Conservation (phyloP, 2,797 vertebrate genomes). For the Crocidura indochinensis region DNA sequence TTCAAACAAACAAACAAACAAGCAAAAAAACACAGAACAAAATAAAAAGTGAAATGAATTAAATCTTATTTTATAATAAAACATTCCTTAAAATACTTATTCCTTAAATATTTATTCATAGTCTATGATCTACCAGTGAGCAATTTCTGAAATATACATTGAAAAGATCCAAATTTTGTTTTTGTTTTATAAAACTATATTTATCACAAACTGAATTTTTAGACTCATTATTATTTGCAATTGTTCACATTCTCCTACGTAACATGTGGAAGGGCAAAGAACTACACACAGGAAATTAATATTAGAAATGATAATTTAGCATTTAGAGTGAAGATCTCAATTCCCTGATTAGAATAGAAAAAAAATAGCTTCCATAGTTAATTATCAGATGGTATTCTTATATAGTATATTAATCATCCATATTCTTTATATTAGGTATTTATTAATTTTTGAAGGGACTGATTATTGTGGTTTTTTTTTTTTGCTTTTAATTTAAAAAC, state of each 20-base stretch:
- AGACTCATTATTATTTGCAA: conserved; percentile 53
- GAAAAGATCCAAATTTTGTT: conserved; percentile 39
- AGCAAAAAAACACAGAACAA: too few species aligned
- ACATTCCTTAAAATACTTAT: background rate
- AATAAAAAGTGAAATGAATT: too few species aligned
- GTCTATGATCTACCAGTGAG: background rate
- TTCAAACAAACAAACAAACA: too few species aligned
- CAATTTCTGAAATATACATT: conserved; percentile 29
- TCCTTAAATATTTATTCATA: background rate
- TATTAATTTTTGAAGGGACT: conserved; percentile 54
- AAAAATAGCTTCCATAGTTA: background rate
- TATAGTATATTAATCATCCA: background rate
- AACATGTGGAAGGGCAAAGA: background rate
- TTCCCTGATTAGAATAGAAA: conserved; percentile 9
- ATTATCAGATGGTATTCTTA: background rate
- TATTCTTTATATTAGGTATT: background rate
- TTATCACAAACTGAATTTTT: conserved; percentile 42
- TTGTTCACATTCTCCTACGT: conserved; percentile 14
- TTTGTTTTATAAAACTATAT: conserved; percentile 26
- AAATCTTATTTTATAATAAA: background rate
- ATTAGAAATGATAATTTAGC: conserved; percentile 17
- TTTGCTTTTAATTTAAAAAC: conserved; percentile 26
- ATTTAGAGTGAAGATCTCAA: background rate
- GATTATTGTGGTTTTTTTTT: conserved; percentile 71
- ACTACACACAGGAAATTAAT: conserved; percentile 4